phyloP scores from a whole-genome alignment of 2,797 vertebrate genomes.

The Tenualosa ilisha region DNA sequence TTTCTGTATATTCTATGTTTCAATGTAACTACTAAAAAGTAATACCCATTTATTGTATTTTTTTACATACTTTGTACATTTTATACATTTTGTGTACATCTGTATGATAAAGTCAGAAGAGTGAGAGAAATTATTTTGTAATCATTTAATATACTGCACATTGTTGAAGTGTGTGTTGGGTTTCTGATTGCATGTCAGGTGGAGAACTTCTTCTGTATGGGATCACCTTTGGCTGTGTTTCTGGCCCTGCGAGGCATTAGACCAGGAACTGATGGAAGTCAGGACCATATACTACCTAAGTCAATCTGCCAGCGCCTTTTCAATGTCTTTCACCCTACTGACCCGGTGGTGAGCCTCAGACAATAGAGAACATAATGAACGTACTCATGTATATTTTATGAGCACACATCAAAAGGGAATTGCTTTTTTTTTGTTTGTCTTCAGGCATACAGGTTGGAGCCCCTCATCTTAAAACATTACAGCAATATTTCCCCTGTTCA shows the following conservation, averaged over 20 bases:
- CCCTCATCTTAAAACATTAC: slow-evolving; percentile 93
- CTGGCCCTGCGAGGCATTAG: slow-evolving; percentile 90
- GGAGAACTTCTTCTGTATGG: slow-evolving; percentile 98
- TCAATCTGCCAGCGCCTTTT: slow-evolving; percentile 89
- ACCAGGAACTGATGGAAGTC: slow-evolving; percentile 80
- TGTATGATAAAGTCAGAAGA: not conserved
- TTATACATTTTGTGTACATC: too few relatives aligned
- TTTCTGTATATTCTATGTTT: too few relatives aligned
- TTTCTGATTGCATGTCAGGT: slow-evolving; percentile 73
- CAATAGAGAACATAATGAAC: not conserved
- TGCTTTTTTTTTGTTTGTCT: slow-evolving; percentile 35
- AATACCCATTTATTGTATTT: not conserved
- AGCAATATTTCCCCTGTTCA: slow-evolving; percentile 91
- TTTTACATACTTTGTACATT: not conserved
- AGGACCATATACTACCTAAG: slow-evolving; percentile 91
- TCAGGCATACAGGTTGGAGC: slow-evolving; percentile 93
- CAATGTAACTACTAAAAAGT: too few relatives aligned
- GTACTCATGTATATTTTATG: not conserved
- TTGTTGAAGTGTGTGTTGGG: not conserved
- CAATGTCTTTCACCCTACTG: slow-evolving; percentile 96
- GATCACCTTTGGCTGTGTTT: slow-evolving; percentile 92
- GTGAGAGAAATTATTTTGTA: not conserved
- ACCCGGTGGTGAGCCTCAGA: slow-evolving; percentile 87
- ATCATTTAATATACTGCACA: too few relatives aligned
- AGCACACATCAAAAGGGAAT: not conserved